These are phyloP conservation scores for Dinocampus coccinellae DNA, from an alignment of 2,888 invertebrate species.

Conservation along the genomic window DNA sequence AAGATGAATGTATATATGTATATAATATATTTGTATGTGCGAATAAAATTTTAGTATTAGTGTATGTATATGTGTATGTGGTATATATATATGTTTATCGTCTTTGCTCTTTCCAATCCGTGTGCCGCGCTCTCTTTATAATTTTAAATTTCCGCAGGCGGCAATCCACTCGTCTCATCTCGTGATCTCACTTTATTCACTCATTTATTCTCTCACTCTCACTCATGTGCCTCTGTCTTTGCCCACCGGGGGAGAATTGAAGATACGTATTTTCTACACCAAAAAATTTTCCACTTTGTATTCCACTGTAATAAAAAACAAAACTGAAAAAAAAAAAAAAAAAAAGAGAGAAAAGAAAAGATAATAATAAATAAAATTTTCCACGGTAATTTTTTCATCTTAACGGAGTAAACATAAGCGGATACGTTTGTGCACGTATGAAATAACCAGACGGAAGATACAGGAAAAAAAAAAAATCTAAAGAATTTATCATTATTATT, in stretches of 20 bases:
- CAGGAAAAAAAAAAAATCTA: not conserved
- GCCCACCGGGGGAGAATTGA: not conserved
- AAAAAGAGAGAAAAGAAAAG: too few species aligned
- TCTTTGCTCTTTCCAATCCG: constrained; percentile 38
- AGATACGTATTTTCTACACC: constrained; percentile 5
- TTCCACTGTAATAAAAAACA: not conserved
- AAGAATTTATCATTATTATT: not conserved
- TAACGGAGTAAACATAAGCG: constrained; percentile 10
- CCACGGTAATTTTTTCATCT: constrained; percentile 8
- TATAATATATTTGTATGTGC: not conserved
- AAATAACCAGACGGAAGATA: too few species aligned
- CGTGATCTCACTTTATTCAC: constrained; percentile 28
- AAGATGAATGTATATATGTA: constrained; percentile 42
- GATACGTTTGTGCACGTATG: not conserved
- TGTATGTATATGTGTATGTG: not conserved
- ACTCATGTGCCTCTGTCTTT: constrained; percentile 20
- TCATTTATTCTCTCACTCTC: not conserved
- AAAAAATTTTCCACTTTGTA: not conserved
- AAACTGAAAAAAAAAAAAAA: not conserved
- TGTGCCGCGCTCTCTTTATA: constrained; percentile 50
- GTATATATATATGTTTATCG: too few species aligned
- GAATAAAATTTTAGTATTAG: not conserved
- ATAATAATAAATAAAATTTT: not conserved
- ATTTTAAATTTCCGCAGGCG: constrained; percentile 61
- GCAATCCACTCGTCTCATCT: constrained; percentile 43